Conservation (phyloP, 2,797 vertebrate genomes). For the Crax fasciolata region DNA sequence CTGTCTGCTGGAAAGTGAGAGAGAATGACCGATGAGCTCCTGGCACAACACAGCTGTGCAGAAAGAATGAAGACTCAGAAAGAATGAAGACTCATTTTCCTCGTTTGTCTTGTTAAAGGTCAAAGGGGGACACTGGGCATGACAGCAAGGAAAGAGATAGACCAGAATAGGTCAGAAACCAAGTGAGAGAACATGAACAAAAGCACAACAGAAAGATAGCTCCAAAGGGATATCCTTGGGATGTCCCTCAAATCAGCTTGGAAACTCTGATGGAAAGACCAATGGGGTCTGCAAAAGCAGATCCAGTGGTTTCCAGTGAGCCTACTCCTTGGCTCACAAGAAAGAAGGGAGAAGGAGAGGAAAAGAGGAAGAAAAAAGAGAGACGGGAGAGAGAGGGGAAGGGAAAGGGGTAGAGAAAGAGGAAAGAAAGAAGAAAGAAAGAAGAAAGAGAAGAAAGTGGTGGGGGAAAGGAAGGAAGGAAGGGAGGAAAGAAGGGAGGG, state of each 20-base stretch:
- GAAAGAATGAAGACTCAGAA: too few relatives aligned
- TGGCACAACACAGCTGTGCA: not conserved
- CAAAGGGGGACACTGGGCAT: not conserved
- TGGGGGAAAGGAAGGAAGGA: fast-evolving
- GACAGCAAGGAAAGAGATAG: not conserved
- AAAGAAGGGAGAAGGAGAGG: not conserved
- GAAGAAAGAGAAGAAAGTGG: not conserved
- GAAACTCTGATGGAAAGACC: not conserved
- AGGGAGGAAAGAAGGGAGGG: fast-evolving
- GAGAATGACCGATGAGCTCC: not conserved
- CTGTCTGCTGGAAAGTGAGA: not conserved
- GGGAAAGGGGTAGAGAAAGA: too few relatives aligned
- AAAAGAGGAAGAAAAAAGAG: not conserved
- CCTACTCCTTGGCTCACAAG: not conserved
- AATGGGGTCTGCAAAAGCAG: not conserved
- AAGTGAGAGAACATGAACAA: fast-evolving
- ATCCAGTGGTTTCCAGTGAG: not conserved
- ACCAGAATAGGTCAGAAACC: not conserved
- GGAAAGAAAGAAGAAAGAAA: too few relatives aligned
- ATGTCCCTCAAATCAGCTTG: not conserved
- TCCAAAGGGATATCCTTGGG: not conserved
- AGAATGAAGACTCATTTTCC: not conserved
- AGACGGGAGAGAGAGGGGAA: too few relatives aligned
- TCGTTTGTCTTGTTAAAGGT: not conserved
- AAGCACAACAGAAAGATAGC: not conserved